Evolutionary conservation across 2,797 vertebrate genomes (phyloP).

Genomic region (Chelon auratus): DNA sequence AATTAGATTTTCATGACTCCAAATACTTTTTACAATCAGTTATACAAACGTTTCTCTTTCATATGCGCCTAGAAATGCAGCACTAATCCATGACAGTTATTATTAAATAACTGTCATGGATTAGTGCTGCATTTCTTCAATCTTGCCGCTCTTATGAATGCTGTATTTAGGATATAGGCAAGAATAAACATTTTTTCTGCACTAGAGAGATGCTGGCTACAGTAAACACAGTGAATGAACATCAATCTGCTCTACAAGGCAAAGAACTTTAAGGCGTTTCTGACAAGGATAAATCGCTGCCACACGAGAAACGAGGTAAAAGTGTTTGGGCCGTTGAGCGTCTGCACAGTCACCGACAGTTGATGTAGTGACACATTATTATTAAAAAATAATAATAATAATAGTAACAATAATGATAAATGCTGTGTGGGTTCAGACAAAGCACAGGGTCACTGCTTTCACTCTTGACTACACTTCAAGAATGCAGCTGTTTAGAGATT

Average conservation of each 20-base stretch:
- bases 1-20: too few species aligned
- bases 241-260: slow-evolving; percentile 13
- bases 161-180: neutral
- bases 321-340: slow-evolving; percentile 19
- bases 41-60: slow-evolving; percentile 9
- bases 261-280: slow-evolving; percentile 18
- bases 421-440: slow-evolving; percentile 39
- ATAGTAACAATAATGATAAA: neutral
- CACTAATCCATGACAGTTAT: neutral
- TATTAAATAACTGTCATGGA: neutral
- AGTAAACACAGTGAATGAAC: slow-evolving; percentile 13
- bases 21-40: neutral
- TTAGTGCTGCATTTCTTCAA: neutral
- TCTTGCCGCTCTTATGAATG: neutral
- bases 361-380: slow-evolving; percentile 50
- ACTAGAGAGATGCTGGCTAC: neutral
- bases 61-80: neutral
- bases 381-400: slow-evolving; percentile 15
- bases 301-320: slow-evolving; percentile 3
- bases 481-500: neutral
- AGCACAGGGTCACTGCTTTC: slow-evolving; percentile 41
- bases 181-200: slow-evolving; percentile 12
- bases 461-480: slow-evolving; percentile 6
- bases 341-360: slow-evolving; percentile 30
- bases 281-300: slow-evolving; percentile 44